Percentiles rank a stretch among this genome's conserved stretches.
Evolutionary conservation across 1,140 invertebrate genomes (phyloP).

Genomic region (Drosophila littoralis): DNA sequence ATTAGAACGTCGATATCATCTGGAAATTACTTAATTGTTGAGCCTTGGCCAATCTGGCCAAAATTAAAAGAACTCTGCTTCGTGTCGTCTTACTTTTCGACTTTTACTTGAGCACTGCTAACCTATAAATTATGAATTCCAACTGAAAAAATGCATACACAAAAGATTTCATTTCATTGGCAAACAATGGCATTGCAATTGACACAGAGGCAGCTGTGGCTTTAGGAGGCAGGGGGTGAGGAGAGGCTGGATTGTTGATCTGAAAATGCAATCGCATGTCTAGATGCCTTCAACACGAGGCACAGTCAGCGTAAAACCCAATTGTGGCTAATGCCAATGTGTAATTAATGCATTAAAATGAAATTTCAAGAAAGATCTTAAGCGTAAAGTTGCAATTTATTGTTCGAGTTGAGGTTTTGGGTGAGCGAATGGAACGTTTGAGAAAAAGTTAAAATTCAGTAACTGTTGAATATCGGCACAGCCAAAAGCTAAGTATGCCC

Average conservation of each 20-base stretch:
- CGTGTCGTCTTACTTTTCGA: conserved; percentile 24
- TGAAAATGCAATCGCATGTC: conserved; percentile 64
- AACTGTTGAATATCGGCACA: background rate
- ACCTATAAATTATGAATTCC: conserved; percentile 78
- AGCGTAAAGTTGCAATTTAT: conserved; percentile 39
- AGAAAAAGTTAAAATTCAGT: conserved; percentile 8
- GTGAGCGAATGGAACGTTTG: conserved; percentile 27
- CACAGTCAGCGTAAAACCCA: conserved; percentile 19
- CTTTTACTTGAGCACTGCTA: conserved; percentile 58
- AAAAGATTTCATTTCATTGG: conserved; percentile 60
- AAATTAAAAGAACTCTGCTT: conserved; percentile 61
- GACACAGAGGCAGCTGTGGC: conserved; percentile 48
- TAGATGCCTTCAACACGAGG: conserved; percentile 20
- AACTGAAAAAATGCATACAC: conserved; percentile 34
- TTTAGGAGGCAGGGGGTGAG: background rate
- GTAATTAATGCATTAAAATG: conserved; percentile 71
- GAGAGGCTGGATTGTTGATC: background rate
- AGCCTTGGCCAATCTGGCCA: conserved; percentile 15
- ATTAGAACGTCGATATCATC: conserved; percentile 46
- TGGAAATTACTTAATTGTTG: conserved; percentile 56
- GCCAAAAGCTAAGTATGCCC: background rate
- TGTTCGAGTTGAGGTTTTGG: conserved; percentile 8
- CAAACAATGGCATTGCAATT: conserved; percentile 66
- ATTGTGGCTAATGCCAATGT: conserved; percentile 60
- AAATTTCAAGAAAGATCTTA: conserved; percentile 58